These are phyloP conservation scores for Acanthosoma haemorrhoidale DNA, from an alignment of 2,888 invertebrate genomes.

Conservation along the genomic window DNA sequence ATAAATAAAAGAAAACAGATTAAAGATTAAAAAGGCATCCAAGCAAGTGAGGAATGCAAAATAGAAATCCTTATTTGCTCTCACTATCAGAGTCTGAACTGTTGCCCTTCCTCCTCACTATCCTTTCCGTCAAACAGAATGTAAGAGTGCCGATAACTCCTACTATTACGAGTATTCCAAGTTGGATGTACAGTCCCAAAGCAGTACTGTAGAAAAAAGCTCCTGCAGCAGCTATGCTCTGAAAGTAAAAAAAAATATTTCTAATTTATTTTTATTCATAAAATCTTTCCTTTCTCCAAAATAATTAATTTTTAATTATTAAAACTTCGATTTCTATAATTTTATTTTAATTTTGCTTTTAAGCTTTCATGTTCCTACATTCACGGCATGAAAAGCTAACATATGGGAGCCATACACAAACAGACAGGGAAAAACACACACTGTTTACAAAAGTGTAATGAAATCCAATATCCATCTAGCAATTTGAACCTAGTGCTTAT, in stretches of 20 bases:
- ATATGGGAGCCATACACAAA: no score
- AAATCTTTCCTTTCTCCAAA: no score
- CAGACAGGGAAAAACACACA: no score
- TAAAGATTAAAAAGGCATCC: not conserved
- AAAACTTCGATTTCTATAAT: no score
- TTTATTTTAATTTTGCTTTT: no score
- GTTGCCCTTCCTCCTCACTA: constrained; percentile 22
- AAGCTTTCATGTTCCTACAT: no score
- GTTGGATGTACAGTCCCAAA: constrained; percentile 63
- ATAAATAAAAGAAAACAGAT: not conserved
- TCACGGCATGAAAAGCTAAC: no score
- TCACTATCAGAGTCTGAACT: constrained; percentile 30
- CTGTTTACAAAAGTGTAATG: no score
- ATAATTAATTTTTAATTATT: no score
- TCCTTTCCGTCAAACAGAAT: constrained; percentile 67
- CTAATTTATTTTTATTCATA: no score
- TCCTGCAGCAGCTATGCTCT: constrained; percentile 79
- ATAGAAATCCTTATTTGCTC: constrained; percentile 16
- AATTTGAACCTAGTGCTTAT: no score
- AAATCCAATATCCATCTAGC: no score
- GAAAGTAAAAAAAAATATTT: constrained; percentile 40
- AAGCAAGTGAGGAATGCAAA: not conserved
- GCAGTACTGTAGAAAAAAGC: constrained; percentile 78
- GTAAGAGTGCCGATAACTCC: constrained; percentile 67
- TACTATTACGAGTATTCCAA: constrained; percentile 64